Base-by-base conservation (phyloP, 2,797 vertebrate species). In the Corythornis leucogaster region DNA sequence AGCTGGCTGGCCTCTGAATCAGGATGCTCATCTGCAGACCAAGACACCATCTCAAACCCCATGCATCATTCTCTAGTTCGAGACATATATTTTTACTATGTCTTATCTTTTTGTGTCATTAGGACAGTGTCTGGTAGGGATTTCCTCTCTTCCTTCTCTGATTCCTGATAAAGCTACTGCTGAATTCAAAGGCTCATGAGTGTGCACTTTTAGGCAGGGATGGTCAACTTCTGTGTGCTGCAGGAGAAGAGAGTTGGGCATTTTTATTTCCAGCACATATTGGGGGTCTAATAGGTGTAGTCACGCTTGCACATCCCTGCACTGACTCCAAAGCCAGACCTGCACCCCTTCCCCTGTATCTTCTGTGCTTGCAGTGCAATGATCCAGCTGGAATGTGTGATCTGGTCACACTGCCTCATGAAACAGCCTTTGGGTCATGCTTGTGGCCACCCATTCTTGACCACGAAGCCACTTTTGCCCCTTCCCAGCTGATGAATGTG, bases 301-400 rank as follows among this genome's bases (percentile, higher is more conserved):
- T 33, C 68, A 69, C 1, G 1, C 70, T 54, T 1, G 1, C 20
- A 67, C 9, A 54, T 50, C 26, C 17, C 73, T 20, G 25, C 2
- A 2, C 17, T 25, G 35, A 11, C 30, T 43, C 35, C 0, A 0
- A 63, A 66, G 48, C 7, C 4, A 26, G 54, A 62, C 15, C 61
- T 31, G 28, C 22, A 48, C 7, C 18, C 45, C 16, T 61, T 80
- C 9, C 19, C 12, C 64, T 48, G 30, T 28, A 59, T 69, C 67
- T 67, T 55, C 26, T 6, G 10, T 66, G 48, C 51, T 1, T 17
- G 26, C 53, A 59, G 17, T 5, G 11, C 50, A 42, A 22, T 11
- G 51, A 67, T 33, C 10, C 71, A 69, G 16, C 46, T 66, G 24
- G 26, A 28, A 62, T 2, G 1, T 9, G 50, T 0, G 0, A 35